Evolutionary conservation across 2,888 invertebrate species (phyloP), one percentile per base, ranked within the genome.

Genomic region (Ceramica pisi): DNA sequence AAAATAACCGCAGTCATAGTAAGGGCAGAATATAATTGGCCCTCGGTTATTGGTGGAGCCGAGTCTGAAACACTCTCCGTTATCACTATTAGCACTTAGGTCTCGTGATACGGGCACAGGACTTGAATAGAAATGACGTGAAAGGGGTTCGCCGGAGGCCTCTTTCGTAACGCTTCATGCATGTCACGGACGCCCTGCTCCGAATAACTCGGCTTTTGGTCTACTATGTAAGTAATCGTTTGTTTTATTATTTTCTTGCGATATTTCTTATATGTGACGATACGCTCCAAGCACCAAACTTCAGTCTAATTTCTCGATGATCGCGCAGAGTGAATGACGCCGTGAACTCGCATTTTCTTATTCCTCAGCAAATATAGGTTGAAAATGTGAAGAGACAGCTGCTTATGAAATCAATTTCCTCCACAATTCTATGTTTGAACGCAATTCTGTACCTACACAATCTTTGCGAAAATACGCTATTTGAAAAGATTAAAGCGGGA

Each of bases 71-170:
- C 88, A 88, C 87, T 89, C 87, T 85, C 84, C 87, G 87, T 91
- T 92, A 94, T 92, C 91, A 90, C 90, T 90, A 90, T 92, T 90
- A 93, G 92, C 91, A 92, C 93, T 93, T 91, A 93, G 92, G 90
- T 88, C 89, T 86, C 86, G 82, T 81, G 87, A 86, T 83, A 85
- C 84, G 81, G 75, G 82, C 71, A 87, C 90, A 84, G 80, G 87
- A 78, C 79, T 86, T 91, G 94, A 94, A 95, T 95, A 93, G 92
- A 91, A 94, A 95, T 93, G 82, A 88, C 81, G 86, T 85, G 84
- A 90, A 92, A 92, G 87, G 89, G 88, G 84, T 89, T 82, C 70
- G 81, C 81, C 76, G 80, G 82, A 76, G 84, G 85, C 82, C 82
- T 74, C 66, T 68, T 70, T 64, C 68, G 69, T 68, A 76, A 68